Conservation (phyloP, 2,888 invertebrate genomes). For the Odontothrips loti region DNA sequence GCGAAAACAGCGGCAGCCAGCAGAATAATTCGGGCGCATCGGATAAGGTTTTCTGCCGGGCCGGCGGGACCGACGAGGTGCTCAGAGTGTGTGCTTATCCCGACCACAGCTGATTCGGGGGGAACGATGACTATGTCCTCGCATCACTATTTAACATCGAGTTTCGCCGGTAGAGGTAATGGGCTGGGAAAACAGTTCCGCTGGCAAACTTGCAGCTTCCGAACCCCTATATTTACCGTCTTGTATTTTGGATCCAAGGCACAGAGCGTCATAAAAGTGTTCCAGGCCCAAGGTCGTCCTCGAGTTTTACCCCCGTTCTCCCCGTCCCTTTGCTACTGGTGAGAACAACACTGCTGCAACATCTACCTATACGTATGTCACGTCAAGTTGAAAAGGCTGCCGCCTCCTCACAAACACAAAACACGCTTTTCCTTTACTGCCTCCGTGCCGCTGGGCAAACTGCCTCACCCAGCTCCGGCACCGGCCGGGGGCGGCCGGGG, state of each 20-base stretch:
- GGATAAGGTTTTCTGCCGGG: neutral
- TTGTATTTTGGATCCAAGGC: no score
- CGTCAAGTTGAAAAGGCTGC: constrained; percentile 6
- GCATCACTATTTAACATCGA: neutral
- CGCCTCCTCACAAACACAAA: constrained; percentile 17
- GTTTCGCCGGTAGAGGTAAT: no score
- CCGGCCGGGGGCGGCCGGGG: no score
- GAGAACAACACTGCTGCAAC: neutral
- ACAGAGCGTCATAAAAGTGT: no score
- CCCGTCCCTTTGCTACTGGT: neutral
- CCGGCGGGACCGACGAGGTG: neutral
- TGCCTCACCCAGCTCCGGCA: neutral
- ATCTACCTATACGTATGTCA: constrained; percentile 4
- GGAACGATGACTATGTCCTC: no score
- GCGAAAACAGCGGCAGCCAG: neutral
- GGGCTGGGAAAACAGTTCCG: neutral
- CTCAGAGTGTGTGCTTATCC: neutral
- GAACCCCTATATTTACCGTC: neutral
- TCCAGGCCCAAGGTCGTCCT: no score
- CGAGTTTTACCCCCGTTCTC: neutral
- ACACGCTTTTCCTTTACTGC: constrained; percentile 26
- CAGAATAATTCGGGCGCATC: neutral
- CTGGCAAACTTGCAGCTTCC: neutral
- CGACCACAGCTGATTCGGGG: no score
- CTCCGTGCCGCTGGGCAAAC: constrained; percentile 14